Evolutionary conservation across 2,888 invertebrate genomes (phyloP).

Genomic region (Hypolimnas misippus): DNA sequence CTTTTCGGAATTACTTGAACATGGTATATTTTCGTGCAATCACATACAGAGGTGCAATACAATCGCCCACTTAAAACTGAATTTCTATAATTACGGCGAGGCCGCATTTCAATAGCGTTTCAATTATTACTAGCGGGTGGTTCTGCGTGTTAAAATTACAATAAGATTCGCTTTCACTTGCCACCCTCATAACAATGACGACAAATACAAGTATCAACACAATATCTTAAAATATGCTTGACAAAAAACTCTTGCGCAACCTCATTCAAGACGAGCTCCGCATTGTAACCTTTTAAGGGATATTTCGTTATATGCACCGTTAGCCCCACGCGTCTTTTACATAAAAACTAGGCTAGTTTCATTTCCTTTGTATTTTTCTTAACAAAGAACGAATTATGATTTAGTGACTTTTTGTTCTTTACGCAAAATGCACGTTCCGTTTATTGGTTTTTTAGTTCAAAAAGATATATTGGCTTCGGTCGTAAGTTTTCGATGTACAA

Average conservation of each 20-base stretch:
- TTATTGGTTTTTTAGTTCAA: slow-evolving; percentile 36
- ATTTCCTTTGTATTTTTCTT: slow-evolving; percentile 65
- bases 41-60: not conserved
- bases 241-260: slow-evolving; percentile 75
- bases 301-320: slow-evolving; percentile 69
- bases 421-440: slow-evolving; percentile 37
- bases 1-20: no score
- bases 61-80: not conserved
- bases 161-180: slow-evolving; percentile 69
- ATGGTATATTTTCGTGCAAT: no score
- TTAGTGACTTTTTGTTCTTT: slow-evolving; percentile 66
- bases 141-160: slow-evolving; percentile 43
- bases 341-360: slow-evolving; percentile 71
- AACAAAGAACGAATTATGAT: slow-evolving; percentile 74
- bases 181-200: slow-evolving; percentile 68
- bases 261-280: slow-evolving; percentile 63
- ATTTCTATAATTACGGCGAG: not conserved
- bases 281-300: slow-evolving; percentile 70
- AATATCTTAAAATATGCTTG: slow-evolving; percentile 48
- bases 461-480: slow-evolving; percentile 11
- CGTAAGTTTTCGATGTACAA: no score
- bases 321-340: slow-evolving; percentile 62
- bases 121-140: slow-evolving; percentile 41
- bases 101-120: slow-evolving; percentile 34
- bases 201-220: slow-evolving; percentile 54